Conservation (phyloP, 2,113 vertebrate genomes). For the Vidua chalybeata region DNA sequence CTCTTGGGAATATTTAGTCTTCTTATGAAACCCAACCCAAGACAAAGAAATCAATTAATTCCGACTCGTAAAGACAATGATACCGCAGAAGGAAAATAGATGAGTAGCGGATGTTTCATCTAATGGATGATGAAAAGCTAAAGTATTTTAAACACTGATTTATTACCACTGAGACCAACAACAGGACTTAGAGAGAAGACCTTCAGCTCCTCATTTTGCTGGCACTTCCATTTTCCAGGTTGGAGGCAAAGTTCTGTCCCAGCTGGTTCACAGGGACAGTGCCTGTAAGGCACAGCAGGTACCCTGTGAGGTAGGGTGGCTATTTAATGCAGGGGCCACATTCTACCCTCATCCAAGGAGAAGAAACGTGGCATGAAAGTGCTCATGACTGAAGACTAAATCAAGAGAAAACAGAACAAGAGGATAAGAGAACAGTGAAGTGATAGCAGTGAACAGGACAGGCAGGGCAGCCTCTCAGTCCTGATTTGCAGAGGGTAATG, state of each 20-base stretch:
- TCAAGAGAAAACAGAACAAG: neutral
- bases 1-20: neutral
- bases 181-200: neutral
- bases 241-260: neutral
- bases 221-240: neutral
- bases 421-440: neutral
- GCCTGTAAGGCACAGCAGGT: neutral
- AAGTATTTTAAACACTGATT: slow-evolving; percentile 33
- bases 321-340: neutral
- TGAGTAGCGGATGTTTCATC: neutral
- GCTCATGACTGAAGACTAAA: neutral
- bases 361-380: neutral
- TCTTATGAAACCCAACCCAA: neutral
- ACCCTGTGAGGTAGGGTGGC: neutral
- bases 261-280: neutral
- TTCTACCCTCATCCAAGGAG: neutral
- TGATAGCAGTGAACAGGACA: neutral
- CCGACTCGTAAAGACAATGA: neutral
- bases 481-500: neutral
- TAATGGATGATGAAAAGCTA: slow-evolving; percentile 25
- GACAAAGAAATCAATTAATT: slow-evolving; percentile 33
- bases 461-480: neutral
- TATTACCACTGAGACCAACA: neutral
- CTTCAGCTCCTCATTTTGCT: neutral
- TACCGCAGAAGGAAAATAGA: neutral